phyloP scores from a whole-genome alignment of 2,888 invertebrate species.

The Drosophila melanosoma region DNA sequence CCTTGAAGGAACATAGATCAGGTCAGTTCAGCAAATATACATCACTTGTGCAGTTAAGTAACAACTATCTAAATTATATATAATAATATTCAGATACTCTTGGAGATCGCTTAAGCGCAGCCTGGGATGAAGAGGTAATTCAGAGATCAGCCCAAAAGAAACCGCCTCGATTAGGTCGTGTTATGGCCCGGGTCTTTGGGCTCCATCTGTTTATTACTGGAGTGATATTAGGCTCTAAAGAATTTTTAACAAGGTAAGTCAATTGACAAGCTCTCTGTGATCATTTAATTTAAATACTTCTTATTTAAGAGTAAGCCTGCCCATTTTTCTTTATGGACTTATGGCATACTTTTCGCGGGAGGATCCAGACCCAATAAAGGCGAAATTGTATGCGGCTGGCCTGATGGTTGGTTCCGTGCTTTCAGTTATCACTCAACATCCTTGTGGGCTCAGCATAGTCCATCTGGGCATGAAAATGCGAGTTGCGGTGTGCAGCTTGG shows the following conservation, averaged over 20 bases:
- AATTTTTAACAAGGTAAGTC: constrained; percentile 86
- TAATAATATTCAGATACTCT: constrained; percentile 30
- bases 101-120: constrained; percentile 37
- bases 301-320: constrained; percentile 87
- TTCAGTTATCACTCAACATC: constrained; percentile 92
- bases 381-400: constrained; percentile 90
- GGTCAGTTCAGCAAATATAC: constrained; percentile 65
- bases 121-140: constrained; percentile 35
- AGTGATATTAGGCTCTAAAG: constrained; percentile 86
- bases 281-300: neutral
- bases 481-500: constrained; percentile 88
- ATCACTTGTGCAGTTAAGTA: neutral
- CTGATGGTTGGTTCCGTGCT: constrained; percentile 90
- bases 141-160: constrained; percentile 36
- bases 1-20: constrained; percentile 89
- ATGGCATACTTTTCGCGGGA: constrained; percentile 86
- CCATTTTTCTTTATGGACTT: constrained; percentile 87
- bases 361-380: constrained; percentile 84
- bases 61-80: neutral
- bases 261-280: neutral
- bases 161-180: constrained; percentile 18
- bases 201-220: constrained; percentile 87
- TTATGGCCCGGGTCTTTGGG: constrained; percentile 38
- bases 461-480: constrained; percentile 89
- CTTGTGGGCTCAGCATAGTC: constrained; percentile 91